phyloP scores from a whole-genome alignment of 2,888 invertebrate genomes.

The Therioaphis trifolii region DNA sequence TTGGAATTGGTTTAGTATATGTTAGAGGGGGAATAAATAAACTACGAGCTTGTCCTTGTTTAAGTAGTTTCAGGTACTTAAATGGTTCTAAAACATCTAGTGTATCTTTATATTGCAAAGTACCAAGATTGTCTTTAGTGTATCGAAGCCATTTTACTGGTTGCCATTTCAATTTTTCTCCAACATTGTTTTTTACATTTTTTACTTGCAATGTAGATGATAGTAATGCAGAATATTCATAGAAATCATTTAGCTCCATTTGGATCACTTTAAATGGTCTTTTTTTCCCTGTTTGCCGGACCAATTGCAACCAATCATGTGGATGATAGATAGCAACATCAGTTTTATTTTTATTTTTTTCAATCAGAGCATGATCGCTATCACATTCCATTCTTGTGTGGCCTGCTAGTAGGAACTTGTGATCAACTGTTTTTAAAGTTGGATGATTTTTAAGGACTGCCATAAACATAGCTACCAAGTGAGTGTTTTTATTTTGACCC shows the following conservation, averaged over 20 bases:
- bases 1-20: slow-evolving; percentile 16
- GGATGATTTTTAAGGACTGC: background rate
- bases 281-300: slow-evolving; percentile 14
- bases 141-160: slow-evolving; percentile 16
- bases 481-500: slow-evolving; percentile 3
- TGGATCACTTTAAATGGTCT: slow-evolving; percentile 21
- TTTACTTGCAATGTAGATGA: slow-evolving; percentile 16
- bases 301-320: slow-evolving; percentile 19
- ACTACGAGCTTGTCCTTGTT: slow-evolving; percentile 9
- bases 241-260: slow-evolving; percentile 7
- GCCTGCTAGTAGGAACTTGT: slow-evolving; percentile 28
- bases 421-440: background rate
- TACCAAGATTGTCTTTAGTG: slow-evolving; percentile 8
- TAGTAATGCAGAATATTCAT: slow-evolving; percentile 16
- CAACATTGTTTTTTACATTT: slow-evolving; percentile 12
- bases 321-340: background rate
- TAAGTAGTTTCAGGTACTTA: background rate
- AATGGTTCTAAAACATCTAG: slow-evolving; percentile 16
- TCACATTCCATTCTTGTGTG: slow-evolving; percentile 30
- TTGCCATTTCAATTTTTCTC: slow-evolving; percentile 12
- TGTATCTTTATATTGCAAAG: slow-evolving; percentile 16
- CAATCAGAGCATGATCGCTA: slow-evolving; percentile 26
- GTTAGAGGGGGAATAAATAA: slow-evolving; percentile 11
- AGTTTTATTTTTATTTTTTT: slow-evolving; percentile 21
- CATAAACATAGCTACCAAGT: slow-evolving; percentile 13